Percentiles rank a stretch among this genome's conserved stretches.
Conservation (phyloP, 2,797 vertebrate genomes). For the Lepus oiostolus region DNA sequence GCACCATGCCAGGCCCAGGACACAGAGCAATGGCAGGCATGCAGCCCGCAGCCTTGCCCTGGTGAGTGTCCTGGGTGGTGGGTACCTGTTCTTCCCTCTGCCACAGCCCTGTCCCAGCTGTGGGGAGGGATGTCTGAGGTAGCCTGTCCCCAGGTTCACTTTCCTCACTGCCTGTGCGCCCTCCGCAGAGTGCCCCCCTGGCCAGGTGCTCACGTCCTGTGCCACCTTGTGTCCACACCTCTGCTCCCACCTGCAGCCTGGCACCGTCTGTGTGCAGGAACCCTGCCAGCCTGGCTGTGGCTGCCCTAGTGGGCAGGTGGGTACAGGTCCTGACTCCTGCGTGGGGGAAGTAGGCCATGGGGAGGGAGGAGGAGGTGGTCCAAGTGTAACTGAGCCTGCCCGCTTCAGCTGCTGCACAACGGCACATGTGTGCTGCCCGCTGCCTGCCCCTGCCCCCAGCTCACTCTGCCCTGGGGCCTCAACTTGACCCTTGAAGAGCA, state of each 20-base stretch:
- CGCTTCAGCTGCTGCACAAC: conserved; percentile 88
- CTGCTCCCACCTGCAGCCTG: conserved; percentile 92
- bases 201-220: conserved; percentile 89
- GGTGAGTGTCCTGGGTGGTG: conserved; percentile 83
- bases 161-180: conserved; percentile 89
- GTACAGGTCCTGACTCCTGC: fast-evolving
- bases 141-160: conserved; percentile 82
- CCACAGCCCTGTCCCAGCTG: neutral
- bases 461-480: conserved; percentile 77
- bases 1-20: conserved; percentile 86
- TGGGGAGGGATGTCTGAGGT: conserved; percentile 86
- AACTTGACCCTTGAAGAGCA: conserved; percentile 87
- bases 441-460: conserved; percentile 91
- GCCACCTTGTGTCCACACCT: conserved; percentile 90
- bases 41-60: conserved; percentile 89
- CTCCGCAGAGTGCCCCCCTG: conserved; percentile 90
- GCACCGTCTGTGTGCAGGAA: conserved; percentile 89
- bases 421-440: conserved; percentile 87
- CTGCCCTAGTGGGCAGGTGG: conserved; percentile 91
- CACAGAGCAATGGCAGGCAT: conserved; percentile 86
- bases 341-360: too few relatives aligned
- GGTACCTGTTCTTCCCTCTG: neutral
- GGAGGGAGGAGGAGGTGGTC: neutral
- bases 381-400: neutral
- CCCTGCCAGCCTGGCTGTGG: conserved; percentile 91